phyloP scores from a whole-genome alignment of 2,113 vertebrate species.

The Hydropotes inermis region DNA sequence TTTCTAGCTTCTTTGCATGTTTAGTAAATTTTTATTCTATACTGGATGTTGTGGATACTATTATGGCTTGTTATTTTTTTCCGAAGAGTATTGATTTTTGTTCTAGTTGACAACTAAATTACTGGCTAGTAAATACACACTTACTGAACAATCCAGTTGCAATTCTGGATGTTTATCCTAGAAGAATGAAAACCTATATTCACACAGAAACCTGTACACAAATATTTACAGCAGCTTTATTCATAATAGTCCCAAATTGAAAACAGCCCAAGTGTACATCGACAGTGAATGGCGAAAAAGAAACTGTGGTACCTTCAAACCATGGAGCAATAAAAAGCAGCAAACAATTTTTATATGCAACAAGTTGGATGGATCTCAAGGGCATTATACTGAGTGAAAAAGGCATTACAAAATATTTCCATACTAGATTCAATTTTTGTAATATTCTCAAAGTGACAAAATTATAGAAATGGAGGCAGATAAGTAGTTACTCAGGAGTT shows the following conservation, averaged over 20 bases:
- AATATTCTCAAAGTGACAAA: slow-evolving; percentile 8
- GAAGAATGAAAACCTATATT: not conserved
- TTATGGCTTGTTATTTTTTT: not conserved
- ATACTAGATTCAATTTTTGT: not conserved
- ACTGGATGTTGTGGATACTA: not conserved
- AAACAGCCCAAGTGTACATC: not conserved
- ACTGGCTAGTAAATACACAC: not conserved
- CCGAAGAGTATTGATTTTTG: not conserved
- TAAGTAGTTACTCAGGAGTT: not conserved
- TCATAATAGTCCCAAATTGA: not conserved
- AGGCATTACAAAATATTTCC: not conserved
- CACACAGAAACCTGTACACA: not conserved
- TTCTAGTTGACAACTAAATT: not conserved
- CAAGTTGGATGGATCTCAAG: not conserved
- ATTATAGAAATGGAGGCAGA: not conserved
- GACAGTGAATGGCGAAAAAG: not conserved
- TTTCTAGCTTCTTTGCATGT: not conserved
- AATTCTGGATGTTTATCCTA: not conserved
- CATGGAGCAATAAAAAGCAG: not conserved
- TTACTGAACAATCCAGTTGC: not conserved
- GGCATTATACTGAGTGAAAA: not conserved
- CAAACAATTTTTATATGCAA: not conserved
- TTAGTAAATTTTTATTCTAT: not conserved
- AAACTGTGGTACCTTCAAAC: not conserved
- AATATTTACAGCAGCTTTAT: not conserved